Base-by-base conservation (phyloP, 2,797 vertebrate genomes). In the Ataeniobius toweri region DNA sequence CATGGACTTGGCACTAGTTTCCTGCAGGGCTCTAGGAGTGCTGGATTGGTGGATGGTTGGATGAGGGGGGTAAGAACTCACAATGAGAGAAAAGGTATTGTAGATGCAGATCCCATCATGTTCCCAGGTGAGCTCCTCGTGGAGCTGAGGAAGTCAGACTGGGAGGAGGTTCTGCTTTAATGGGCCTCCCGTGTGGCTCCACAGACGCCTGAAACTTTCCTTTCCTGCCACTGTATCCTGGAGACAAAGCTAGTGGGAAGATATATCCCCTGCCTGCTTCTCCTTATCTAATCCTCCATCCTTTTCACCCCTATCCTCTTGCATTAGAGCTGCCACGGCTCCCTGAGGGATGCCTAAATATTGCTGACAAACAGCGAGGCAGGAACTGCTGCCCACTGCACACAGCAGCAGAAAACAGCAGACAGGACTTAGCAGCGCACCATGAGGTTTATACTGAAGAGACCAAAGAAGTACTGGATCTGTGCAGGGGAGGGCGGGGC, bases 211-310 rank as follows among this genome's bases (percentile, higher is more conserved):
- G 73, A 78, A 74, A 78, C 80, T 83, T 85, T 83, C 79, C 81
- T 82, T 76, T 79, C 81, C 83, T 83, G 83, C 80, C 76, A 85
- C 82, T 69, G 89, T 95, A 86, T 94, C 93, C 90, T 93, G 75
- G 94, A 94, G 91, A 95, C 92, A 83, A 85, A 88, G 67, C 86
- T 84, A 46, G 75, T 44, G 77, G 89, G 89, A 86, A 78, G 89
- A 87, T 80, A 86, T 53, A 71, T 71, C 71, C 76, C 76, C 63
- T 31, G 26, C 71, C 31, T 69, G 14, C 48, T 56, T 71, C 71
- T 71, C 46, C 75, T 70, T 48, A 63, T 58, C 55, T 0, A 58
- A 53, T 39, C n/a, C 36, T 72, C 70, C 53, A 41, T 74, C 78
- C 77, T 76, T 75, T 80, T 20, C 80, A 61, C 80, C 68, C 3